Percentiles rank a stretch among this genome's conserved stretches.
These are phyloP conservation scores for Stegana nigrithorax DNA, from an alignment of 2,888 invertebrate species.

Conservation along the genomic window DNA sequence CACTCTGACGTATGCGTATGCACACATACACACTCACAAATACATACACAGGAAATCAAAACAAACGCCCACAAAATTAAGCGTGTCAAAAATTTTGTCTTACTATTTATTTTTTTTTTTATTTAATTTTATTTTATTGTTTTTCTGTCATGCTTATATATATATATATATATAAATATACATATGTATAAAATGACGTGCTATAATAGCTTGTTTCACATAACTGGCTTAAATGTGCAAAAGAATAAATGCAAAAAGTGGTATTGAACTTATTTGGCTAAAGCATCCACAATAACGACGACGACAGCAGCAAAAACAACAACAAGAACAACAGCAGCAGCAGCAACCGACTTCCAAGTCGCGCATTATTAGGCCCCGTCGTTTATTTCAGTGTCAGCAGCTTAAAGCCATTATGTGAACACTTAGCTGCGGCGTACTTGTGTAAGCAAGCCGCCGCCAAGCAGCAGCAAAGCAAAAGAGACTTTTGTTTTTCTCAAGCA, in stretches of 20 bases:
- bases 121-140: too few relatives aligned
- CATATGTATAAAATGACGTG: neutral
- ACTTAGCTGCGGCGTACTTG: neutral
- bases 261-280: constrained; percentile 5
- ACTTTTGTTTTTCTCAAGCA: neutral
- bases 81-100: too few relatives aligned
- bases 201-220: neutral
- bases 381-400: neutral
- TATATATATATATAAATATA: neutral
- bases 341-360: neutral
- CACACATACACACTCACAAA: neutral
- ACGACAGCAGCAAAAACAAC: too few relatives aligned
- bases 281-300: too few relatives aligned
- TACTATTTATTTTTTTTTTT: too few relatives aligned
- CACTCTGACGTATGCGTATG: neutral
- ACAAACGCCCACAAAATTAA: neutral
- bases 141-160: constrained; percentile 1
- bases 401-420: neutral
- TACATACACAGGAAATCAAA: neutral
- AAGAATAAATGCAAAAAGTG: neutral
- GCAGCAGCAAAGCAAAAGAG: neutral
- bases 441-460: neutral
- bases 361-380: neutral
- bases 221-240: neutral
- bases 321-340: neutral